Evolutionary conservation across 2,888 invertebrate species (phyloP).

Genomic region (Hydriomena furcata): DNA sequence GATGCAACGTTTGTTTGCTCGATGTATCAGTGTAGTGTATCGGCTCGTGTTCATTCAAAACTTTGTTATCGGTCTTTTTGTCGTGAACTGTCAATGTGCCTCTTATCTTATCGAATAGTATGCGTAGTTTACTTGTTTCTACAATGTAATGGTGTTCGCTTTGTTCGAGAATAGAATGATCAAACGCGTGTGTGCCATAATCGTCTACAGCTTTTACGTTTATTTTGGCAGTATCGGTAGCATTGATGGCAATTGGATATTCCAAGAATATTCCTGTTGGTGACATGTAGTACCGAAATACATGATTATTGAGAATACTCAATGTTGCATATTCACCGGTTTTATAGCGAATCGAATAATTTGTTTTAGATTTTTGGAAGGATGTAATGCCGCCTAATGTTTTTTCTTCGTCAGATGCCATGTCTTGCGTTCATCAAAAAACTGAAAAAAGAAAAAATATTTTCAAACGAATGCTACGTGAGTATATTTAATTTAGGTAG

Average conservation of each 20-base stretch:
- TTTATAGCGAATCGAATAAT: slow-evolving; percentile 56
- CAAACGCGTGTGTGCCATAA: slow-evolving; percentile 57
- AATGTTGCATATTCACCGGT: slow-evolving; percentile 61
- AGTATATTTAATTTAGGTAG: no score
- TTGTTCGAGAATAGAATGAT: slow-evolving; percentile 52
- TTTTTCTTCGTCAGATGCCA: slow-evolving; percentile 25
- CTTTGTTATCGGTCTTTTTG: slow-evolving; percentile 55
- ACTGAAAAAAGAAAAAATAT: slow-evolving; percentile 24
- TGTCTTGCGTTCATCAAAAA: slow-evolving; percentile 4
- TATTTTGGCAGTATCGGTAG: slow-evolving; percentile 62
- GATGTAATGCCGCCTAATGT: slow-evolving; percentile 48
- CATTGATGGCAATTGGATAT: slow-evolving; percentile 62
- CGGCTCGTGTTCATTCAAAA: slow-evolving; percentile 57
- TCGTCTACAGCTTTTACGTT: slow-evolving; percentile 55
- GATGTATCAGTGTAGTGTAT: slow-evolving; percentile 51
- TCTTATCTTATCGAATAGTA: slow-evolving; percentile 59
- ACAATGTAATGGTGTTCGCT: slow-evolving; percentile 49
- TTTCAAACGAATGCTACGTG: no score
- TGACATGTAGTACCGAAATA: slow-evolving; percentile 70
- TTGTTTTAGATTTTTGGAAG: slow-evolving; percentile 53
- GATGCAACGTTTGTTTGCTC: slow-evolving; percentile 56
- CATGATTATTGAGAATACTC: slow-evolving; percentile 66
- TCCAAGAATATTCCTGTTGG: slow-evolving; percentile 61
- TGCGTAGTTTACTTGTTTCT: slow-evolving; percentile 57
- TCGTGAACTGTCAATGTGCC: slow-evolving; percentile 62